Conservation (phyloP, 2,113 vertebrate species). For the Leptodactylus fuscus region DNA sequence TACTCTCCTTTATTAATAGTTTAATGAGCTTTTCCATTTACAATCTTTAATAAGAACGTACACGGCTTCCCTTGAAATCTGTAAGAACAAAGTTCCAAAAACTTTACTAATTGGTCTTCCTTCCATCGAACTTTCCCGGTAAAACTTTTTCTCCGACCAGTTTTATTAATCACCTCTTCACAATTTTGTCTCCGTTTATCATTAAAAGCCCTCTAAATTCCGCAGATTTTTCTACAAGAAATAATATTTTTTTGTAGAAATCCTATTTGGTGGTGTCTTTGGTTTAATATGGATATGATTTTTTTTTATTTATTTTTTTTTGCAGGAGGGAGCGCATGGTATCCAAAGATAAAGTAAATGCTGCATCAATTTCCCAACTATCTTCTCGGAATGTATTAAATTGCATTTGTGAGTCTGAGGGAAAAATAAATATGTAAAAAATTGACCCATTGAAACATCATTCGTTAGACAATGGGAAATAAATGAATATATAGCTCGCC, state of each 20-base stretch:
- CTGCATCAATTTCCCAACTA: constrained; percentile 35
- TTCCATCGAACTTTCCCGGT: background rate
- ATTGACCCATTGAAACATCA: constrained; percentile 43
- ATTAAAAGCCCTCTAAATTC: background rate
- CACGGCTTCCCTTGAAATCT: background rate
- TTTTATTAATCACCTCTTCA: constrained; percentile 16
- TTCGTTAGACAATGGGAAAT: constrained; percentile 37
- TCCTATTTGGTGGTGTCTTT: background rate
- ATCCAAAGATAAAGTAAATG: background rate
- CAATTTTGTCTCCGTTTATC: background rate
- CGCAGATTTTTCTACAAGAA: background rate
- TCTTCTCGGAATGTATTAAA: constrained; percentile 19
- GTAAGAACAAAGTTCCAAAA: background rate
- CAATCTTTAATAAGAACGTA: background rate
- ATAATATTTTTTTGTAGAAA: background rate
- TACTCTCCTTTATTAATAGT: constrained; percentile 40
- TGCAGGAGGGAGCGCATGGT: background rate
- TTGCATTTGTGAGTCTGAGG: constrained; percentile 10
- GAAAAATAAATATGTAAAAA: constrained; percentile 51
- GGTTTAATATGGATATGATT: background rate
- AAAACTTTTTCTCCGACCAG: background rate
- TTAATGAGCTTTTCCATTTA: constrained; percentile 22
- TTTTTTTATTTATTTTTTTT: background rate
- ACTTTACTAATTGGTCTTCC: constrained; percentile 14
- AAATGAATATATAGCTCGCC: constrained; percentile 45